Percentiles rank a stretch among this genome's conserved stretches.
Conservation (phyloP, 2,113 vertebrate species). For the Aplodontia rufa region DNA sequence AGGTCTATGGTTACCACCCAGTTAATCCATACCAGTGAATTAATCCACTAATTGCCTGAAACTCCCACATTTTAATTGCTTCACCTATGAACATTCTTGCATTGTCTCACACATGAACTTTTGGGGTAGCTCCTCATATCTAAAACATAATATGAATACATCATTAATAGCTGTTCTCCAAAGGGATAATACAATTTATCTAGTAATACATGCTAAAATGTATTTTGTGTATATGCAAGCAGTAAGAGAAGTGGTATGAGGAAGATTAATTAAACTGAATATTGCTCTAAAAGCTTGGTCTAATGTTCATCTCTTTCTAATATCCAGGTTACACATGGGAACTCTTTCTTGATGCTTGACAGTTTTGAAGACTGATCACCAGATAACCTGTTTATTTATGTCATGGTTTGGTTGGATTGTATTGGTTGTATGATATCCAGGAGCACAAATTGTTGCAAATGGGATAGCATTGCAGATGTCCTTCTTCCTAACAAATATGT, state of each 20-base stretch:
- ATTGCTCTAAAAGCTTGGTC: neutral
- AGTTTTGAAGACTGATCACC: neutral
- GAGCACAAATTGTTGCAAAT: neutral
- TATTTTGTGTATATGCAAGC: neutral
- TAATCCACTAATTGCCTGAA: too few species aligned
- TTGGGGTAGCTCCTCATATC: too few species aligned
- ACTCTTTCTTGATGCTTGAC: neutral
- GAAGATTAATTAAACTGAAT: neutral
- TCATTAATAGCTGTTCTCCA: neutral
- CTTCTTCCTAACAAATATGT: neutral
- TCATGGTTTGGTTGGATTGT: neutral
- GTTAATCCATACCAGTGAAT: too few species aligned
- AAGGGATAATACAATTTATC: neutral
- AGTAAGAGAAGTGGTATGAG: neutral
- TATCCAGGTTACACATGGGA: neutral
- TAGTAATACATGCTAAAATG: neutral
- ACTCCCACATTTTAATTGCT: too few species aligned
- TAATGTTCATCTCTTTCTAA: constrained; percentile 14
- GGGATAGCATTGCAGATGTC: neutral
- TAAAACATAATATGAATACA: neutral
- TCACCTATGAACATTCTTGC: too few species aligned
- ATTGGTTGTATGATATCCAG: neutral
- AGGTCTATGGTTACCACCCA: too few species aligned
- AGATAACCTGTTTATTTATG: neutral
- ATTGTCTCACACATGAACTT: too few species aligned